Evolutionary conservation across 2,113 vertebrate genomes (phyloP), one percentile per base, ranked within the genome.

Genomic region (Poeciliopsis retropinna): DNA sequence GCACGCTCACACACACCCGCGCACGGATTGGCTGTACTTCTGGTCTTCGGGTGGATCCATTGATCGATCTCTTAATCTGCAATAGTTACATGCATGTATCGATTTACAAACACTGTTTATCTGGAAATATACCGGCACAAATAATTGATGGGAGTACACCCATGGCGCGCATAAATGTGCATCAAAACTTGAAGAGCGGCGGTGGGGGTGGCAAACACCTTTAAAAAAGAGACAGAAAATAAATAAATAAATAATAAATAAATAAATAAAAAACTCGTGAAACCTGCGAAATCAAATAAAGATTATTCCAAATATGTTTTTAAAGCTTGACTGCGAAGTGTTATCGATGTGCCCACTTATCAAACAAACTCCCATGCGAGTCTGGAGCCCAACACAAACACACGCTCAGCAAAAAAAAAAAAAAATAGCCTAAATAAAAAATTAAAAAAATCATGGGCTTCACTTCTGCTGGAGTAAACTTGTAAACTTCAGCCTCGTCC

Each of bases 71-170:
- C 83, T 92, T 93, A 90, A 92, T 92, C 92, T 93, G 91, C 89
- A 93, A 92, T 92, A 89, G 90, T 93, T 93, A 93, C 88, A 94
- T 88, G 88, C 85, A 87, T 82, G 85, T 92, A 94, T 94, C 82
- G 92, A 94, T 94, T 89, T 84, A 88, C 84, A 91, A 94, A 94
- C 91, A 89, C 86, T 88, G 91, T 92, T 92, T 92, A 90, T 91
- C 86, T 92, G 88, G 79, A 93, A 93, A 92, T 90, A 91, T 90
- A 82, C 88, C 62, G 85, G 41, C 89, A 91, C 88, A 85, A 93
- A 94, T 92, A 93, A 92, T 93, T 92, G 82, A 93, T 92, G 89
- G 51, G 85, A 80, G 78, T 85, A 80, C 88, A 92, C 90, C 87
- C 86, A 86, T 71, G 75, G 88, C 78, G 86, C 83, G 51, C 81